Conservation (phyloP, 2,113 vertebrate genomes). For the Myrmecophaga tridactyla region DNA sequence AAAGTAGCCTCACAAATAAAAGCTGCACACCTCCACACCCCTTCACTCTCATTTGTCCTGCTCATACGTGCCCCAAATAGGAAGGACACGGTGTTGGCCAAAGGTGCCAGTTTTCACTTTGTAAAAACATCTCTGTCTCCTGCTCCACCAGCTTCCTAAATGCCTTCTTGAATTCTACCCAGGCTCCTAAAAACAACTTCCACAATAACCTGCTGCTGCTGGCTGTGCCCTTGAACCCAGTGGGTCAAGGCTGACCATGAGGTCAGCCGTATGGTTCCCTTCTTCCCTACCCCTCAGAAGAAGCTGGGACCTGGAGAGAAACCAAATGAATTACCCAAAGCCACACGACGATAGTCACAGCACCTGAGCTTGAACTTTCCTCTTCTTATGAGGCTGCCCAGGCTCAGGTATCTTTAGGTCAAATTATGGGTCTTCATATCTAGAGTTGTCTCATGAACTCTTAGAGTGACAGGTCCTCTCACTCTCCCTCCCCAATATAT, state of each 20-base stretch:
- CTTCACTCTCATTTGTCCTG: not conserved
- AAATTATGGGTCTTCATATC: too few relatives aligned
- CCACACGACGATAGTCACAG: not conserved
- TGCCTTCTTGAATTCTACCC: not conserved
- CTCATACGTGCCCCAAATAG: not conserved
- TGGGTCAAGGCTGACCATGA: not conserved
- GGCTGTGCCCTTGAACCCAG: too few relatives aligned
- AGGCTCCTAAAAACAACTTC: not conserved
- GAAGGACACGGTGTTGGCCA: rapidly evolving
- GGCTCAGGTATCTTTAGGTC: not conserved
- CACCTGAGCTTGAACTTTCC: not conserved
- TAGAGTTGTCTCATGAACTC: too few relatives aligned
- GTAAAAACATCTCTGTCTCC: not conserved
- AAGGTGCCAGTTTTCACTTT: not conserved
- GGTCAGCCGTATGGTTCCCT: too few relatives aligned
- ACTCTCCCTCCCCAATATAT: not conserved
- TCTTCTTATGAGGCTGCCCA: not conserved
- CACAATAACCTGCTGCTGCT: not conserved
- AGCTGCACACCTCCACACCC: not conserved
- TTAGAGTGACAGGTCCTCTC: not conserved
- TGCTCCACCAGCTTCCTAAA: not conserved
- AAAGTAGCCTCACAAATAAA: not conserved
- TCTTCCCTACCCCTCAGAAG: not conserved
- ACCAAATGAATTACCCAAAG: not conserved
- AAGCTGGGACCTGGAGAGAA: not conserved